Evolutionary conservation across 2,888 invertebrate species (phyloP).

Genomic region (Protodeltote pygarga): DNA sequence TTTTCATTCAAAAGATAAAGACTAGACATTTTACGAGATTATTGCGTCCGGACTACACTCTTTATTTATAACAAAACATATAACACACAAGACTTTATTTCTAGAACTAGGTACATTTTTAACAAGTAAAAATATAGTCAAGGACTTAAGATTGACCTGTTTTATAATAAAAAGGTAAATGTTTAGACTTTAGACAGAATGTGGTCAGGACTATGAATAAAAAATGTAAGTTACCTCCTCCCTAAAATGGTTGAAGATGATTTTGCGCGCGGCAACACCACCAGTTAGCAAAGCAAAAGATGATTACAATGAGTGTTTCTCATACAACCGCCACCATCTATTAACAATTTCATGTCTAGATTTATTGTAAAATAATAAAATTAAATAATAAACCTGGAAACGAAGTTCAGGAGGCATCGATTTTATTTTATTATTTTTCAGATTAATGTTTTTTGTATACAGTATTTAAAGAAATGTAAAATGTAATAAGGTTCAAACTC

Average conservation of each 20-base stretch:
- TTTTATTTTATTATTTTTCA: not conserved
- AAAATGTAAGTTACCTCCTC: conserved; percentile 73
- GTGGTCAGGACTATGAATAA: conserved; percentile 27
- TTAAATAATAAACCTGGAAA: conserved; percentile 5
- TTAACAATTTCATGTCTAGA: conserved; percentile 59
- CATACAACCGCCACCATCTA: conserved; percentile 87
- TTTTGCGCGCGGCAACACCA: conserved; percentile 74
- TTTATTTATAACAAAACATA: no score
- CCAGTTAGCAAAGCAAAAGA: conserved; percentile 86
- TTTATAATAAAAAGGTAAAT: no score
- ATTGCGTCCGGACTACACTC: no score
- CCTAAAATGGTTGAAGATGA: conserved; percentile 75
- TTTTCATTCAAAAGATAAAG: no score
- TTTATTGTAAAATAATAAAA: conserved; percentile 20
- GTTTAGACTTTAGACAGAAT: no score
- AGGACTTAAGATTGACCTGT: not conserved
- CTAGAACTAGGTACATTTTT: not conserved
- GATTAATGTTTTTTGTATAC: not conserved
- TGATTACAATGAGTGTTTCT: conserved; percentile 86
- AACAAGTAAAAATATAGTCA: not conserved
- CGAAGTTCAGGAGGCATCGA: conserved; percentile 15
- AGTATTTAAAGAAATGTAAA: not conserved
- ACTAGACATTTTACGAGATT: no score
- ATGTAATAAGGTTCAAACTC: not conserved
- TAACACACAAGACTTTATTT: no score